These are phyloP conservation scores for Melieria crassipennis DNA, from an alignment of 2,888 invertebrate species.

Conservation along the genomic window DNA sequence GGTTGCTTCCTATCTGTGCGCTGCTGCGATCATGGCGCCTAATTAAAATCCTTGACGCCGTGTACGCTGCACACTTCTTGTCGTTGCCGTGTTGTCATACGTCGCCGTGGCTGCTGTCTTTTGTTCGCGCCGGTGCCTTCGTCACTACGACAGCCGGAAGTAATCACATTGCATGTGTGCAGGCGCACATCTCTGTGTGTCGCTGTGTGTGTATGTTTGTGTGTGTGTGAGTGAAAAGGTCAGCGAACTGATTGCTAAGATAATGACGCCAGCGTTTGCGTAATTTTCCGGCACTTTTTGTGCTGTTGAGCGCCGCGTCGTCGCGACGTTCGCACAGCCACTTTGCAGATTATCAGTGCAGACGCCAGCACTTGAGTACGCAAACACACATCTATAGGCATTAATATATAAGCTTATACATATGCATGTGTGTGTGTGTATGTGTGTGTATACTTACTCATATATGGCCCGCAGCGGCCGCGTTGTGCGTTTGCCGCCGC, in stretches of 20 bases:
- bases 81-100: not conserved
- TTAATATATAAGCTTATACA: not conserved
- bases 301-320: not conserved
- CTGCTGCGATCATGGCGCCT: no score
- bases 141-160: not conserved
- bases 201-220: not conserved
- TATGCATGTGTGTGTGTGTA: not conserved
- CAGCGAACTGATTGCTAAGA: slow-evolving; percentile 20
- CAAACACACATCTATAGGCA: not conserved
- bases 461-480: not conserved
- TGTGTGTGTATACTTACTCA: not conserved
- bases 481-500: not conserved
- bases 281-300: slow-evolving; percentile 5
- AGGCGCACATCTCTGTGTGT: not conserved
- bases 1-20: no score
- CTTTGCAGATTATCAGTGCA: not conserved
- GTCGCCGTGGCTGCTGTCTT: not conserved
- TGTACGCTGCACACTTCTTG: no score
- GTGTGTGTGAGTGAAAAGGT: not conserved
- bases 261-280: slow-evolving; percentile 9
- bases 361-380: not conserved
- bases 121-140: not conserved
- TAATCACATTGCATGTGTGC: not conserved
- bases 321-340: not conserved
- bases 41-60: no score